These are phyloP conservation scores for Myoxocephalus aenaeus DNA, from an alignment of 2,797 vertebrate species.

Conservation along the genomic window DNA sequence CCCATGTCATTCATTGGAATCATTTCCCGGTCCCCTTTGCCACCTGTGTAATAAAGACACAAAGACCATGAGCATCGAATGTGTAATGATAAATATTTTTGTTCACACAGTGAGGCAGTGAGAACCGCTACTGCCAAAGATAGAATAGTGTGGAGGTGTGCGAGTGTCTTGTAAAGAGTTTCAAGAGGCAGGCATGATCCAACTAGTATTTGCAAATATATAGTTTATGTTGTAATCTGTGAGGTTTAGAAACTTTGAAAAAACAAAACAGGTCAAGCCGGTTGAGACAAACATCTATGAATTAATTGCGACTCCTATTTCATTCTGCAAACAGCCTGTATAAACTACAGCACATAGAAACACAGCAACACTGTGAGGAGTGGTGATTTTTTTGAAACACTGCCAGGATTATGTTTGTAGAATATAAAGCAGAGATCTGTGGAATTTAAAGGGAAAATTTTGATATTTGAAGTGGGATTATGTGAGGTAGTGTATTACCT, in stretches of 20 bases:
- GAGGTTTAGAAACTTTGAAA: neutral
- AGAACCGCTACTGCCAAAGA: constrained; percentile 16
- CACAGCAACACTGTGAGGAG: neutral
- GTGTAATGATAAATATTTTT: neutral
- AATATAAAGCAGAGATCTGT: neutral
- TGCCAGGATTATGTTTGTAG: neutral
- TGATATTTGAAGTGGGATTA: too few species aligned
- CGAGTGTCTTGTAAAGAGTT: constrained; percentile 4
- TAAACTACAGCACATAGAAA: neutral
- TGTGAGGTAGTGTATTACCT: too few species aligned
- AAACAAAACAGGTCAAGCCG: neutral
- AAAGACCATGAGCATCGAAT: constrained; percentile 27
- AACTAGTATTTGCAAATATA: constrained; percentile 7
- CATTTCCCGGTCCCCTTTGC: constrained; percentile 91
- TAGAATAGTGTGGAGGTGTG: constrained; percentile 1
- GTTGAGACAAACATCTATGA: neutral
- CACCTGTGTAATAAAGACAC: constrained; percentile 74
- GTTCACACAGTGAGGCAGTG: neutral
- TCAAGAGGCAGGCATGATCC: constrained; percentile 19
- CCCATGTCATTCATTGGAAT: constrained; percentile 95
- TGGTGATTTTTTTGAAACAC: neutral
- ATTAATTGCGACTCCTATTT: neutral
- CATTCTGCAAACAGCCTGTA: neutral
- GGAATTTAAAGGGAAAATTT: too few species aligned
- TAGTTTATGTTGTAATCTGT: neutral